phyloP scores from a whole-genome alignment of 2,797 vertebrate genomes.

The Sebastes melanostomus region DNA sequence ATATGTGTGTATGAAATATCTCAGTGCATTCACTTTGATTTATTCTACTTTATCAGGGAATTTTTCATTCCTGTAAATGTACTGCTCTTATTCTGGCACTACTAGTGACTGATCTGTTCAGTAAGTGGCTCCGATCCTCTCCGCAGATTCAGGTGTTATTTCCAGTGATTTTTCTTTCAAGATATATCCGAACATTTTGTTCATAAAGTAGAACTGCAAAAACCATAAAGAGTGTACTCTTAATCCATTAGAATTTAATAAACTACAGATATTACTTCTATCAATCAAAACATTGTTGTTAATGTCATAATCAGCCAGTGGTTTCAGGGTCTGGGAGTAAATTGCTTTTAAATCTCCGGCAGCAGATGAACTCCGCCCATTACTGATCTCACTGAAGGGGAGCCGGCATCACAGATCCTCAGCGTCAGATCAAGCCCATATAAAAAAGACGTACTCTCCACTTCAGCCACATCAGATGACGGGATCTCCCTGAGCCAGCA shows the following conservation, averaged over 20 bases:
- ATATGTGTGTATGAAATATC: background rate
- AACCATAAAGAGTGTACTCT: background rate
- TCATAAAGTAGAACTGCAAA: slow-evolving; percentile 13
- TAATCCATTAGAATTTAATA: slow-evolving; percentile 43
- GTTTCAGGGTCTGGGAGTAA: slow-evolving; percentile 26
- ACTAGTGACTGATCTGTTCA: background rate
- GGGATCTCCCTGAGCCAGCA: slow-evolving; percentile 43
- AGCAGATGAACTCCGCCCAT: slow-evolving; percentile 67
- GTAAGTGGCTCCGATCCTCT: background rate
- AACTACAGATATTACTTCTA: slow-evolving; percentile 44
- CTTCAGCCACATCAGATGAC: slow-evolving; percentile 59
- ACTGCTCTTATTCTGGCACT: background rate
- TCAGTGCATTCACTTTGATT: background rate
- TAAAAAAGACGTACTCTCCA: slow-evolving; percentile 52
- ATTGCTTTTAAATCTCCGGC: slow-evolving; percentile 49
- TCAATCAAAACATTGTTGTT: slow-evolving; percentile 52
- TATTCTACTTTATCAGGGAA: background rate
- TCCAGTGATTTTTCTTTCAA: slow-evolving; percentile 15
- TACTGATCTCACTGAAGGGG: slow-evolving; percentile 53
- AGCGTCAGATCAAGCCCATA: slow-evolving; percentile 62
- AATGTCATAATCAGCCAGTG: slow-evolving; percentile 48
- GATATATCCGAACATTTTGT: slow-evolving; percentile 15
- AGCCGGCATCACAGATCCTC: slow-evolving; percentile 56
- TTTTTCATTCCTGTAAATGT: background rate
- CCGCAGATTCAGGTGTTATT: background rate